phyloP scores from a whole-genome alignment of 2,797 vertebrate genomes.

The Gobionotothen gibberifrons region DNA sequence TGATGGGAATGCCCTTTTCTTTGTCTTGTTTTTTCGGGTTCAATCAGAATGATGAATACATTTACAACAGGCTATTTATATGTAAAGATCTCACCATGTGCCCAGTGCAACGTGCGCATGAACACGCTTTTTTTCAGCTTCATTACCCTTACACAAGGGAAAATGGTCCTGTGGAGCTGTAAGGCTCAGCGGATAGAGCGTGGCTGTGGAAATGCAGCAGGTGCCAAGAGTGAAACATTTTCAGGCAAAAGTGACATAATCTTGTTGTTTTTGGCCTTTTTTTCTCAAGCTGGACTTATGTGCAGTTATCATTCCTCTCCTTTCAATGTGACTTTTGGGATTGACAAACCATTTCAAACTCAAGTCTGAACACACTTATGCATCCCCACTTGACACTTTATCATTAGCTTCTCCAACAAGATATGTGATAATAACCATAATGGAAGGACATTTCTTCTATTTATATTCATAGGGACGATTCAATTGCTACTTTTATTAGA shows the following conservation, averaged over 20 bases:
- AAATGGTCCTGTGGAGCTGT: slow-evolving; percentile 62
- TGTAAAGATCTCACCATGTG: slow-evolving; percentile 29
- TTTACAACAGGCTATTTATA: slow-evolving; percentile 63
- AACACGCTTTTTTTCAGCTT: slow-evolving; percentile 53
- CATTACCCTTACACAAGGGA: slow-evolving; percentile 71
- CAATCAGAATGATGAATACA: slow-evolving; percentile 56
- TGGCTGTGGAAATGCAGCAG: slow-evolving; percentile 31
- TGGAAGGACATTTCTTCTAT: slow-evolving; percentile 4
- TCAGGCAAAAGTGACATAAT: slow-evolving; percentile 17
- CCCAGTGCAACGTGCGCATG: slow-evolving; percentile 25
- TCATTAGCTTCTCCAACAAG: background rate
- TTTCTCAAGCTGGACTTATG: slow-evolving; percentile 30
- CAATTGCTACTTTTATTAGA: background rate
- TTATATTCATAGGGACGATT: background rate
- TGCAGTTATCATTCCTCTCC: background rate
- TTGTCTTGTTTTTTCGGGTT: slow-evolving; percentile 52
- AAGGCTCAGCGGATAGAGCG: slow-evolving; percentile 43
- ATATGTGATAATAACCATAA: background rate
- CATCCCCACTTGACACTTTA: slow-evolving; percentile 15
- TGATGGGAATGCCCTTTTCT: slow-evolving; percentile 51
- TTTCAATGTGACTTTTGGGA: slow-evolving; percentile 13
- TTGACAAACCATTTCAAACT: slow-evolving; percentile 17
- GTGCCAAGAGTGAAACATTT: slow-evolving; percentile 33
- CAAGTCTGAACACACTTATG: background rate
- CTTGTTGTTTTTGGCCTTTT: slow-evolving; percentile 23